Percentiles rank a stretch among this genome's conserved stretches.
These are phyloP conservation scores for Tricholauxania praeusta DNA, from an alignment of 2,888 invertebrate genomes.

Conservation along the genomic window DNA sequence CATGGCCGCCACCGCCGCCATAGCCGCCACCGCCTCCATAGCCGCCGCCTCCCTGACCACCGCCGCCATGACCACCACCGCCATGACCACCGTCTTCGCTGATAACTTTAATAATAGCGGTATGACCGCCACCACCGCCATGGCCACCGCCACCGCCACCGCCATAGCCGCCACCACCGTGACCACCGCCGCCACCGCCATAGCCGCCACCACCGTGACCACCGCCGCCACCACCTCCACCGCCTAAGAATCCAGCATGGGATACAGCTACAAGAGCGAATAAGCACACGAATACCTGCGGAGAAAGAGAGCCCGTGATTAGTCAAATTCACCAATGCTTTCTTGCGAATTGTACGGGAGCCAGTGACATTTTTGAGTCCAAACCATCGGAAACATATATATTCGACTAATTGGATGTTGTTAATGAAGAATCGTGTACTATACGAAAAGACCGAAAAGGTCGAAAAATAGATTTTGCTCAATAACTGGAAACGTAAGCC, in stretches of 20 bases:
- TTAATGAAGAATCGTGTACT: too few species aligned
- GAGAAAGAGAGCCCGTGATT: slow-evolving; percentile 2
- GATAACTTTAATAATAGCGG: neutral
- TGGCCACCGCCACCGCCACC: slow-evolving; percentile 18
- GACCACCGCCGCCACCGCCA: neutral
- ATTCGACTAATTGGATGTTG: too few species aligned
- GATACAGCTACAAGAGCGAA: slow-evolving; percentile 45
- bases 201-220: neutral
- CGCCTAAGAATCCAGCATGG: slow-evolving; percentile 45
- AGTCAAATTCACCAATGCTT: too few species aligned
- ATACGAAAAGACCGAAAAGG: too few species aligned
- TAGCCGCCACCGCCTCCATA: slow-evolving; percentile 21
- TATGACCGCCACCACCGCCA: neutral
- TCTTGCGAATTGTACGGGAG: too few species aligned
- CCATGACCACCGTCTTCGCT: neutral
- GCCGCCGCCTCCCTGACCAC: slow-evolving; percentile 1
- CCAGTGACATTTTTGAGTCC: too few species aligned
- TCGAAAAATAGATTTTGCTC: too few species aligned
- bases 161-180: slow-evolving; percentile 8
- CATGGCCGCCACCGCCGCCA: slow-evolving; percentile 32
- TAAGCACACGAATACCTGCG: slow-evolving; percentile 48
- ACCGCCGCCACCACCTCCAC: slow-evolving; percentile 34
- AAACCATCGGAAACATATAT: too few species aligned
- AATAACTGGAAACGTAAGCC: too few species aligned
- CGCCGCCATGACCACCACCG: neutral